Evolutionary conservation across 2,888 invertebrate genomes (phyloP).

Genomic region (Hyposoter didymator): DNA sequence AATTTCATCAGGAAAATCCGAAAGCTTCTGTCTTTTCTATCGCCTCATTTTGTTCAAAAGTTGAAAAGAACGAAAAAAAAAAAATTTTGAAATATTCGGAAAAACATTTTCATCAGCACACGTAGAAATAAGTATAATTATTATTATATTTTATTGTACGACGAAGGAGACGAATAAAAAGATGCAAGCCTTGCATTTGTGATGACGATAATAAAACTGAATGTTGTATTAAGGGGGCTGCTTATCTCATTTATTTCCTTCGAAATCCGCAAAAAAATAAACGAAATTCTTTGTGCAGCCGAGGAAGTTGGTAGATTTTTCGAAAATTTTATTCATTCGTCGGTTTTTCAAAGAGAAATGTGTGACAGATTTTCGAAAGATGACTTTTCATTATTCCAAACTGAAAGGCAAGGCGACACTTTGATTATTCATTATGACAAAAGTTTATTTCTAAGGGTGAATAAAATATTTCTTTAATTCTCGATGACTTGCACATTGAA

Average conservation of each 20-base stretch:
- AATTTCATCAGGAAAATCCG: not conserved
- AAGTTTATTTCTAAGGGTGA: not conserved
- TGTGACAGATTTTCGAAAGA: not conserved
- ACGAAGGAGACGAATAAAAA: not conserved
- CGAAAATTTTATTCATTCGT: not conserved
- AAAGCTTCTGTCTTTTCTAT: not conserved
- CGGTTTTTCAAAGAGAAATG: not conserved
- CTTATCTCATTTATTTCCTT: not conserved
- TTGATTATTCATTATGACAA: not conserved
- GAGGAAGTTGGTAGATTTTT: not conserved
- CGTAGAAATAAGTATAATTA: not conserved
- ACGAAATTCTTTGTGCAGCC: not conserved
- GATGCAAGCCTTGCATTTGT: slow-evolving; percentile 42
- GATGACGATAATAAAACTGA: slow-evolving; percentile 61
- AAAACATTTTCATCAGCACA: not conserved
- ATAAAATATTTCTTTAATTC: not conserved
- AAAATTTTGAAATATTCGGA: not conserved
- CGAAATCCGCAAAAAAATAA: not conserved
- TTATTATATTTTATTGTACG: not conserved
- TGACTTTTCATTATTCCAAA: not conserved
- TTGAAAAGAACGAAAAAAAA: not conserved
- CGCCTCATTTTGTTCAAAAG: not conserved
- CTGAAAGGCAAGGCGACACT: not conserved
- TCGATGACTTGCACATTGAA: not conserved
- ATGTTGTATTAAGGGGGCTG: slow-evolving; percentile 44